phyloP scores from a whole-genome alignment of 2,113 vertebrate genomes.

The Steatornis caripensis region DNA sequence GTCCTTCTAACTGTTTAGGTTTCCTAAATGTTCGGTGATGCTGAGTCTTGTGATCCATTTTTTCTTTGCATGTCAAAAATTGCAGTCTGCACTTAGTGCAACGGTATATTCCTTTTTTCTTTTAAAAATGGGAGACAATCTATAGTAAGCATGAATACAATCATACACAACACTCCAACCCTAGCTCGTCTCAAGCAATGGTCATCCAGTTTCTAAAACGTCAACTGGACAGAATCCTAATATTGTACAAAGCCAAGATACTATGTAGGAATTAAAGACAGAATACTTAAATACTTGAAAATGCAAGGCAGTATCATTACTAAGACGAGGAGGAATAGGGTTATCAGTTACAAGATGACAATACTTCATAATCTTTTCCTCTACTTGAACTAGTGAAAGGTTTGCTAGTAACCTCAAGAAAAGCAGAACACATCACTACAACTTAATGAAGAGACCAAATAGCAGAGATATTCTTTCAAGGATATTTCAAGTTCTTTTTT shows the following conservation, averaged over 20 bases:
- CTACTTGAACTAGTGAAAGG: background rate
- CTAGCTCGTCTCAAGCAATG: background rate
- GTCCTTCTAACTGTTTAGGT: slow-evolving; percentile 89
- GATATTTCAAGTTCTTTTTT: background rate
- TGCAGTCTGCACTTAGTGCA: slow-evolving; percentile 95
- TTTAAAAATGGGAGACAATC: background rate
- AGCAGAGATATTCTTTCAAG: background rate
- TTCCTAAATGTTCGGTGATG: slow-evolving; percentile 94
- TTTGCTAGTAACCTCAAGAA: background rate
- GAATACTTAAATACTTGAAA: background rate
- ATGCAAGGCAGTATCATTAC: background rate
- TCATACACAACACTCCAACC: background rate
- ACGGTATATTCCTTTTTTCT: slow-evolving; percentile 96
- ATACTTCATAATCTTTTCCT: background rate
- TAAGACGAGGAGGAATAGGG: background rate
- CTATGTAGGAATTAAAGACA: background rate
- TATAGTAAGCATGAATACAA: background rate
- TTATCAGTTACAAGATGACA: background rate
- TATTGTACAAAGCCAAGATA: background rate
- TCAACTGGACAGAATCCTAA: background rate
- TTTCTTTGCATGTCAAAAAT: slow-evolving; percentile 94
- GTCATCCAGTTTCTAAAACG: background rate
- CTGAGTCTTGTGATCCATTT: slow-evolving; percentile 90
- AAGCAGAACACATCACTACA: background rate
- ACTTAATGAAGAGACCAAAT: background rate